Evolutionary conservation across 1,140 invertebrate species (phyloP).

Genomic region (Lithobius niger): DNA sequence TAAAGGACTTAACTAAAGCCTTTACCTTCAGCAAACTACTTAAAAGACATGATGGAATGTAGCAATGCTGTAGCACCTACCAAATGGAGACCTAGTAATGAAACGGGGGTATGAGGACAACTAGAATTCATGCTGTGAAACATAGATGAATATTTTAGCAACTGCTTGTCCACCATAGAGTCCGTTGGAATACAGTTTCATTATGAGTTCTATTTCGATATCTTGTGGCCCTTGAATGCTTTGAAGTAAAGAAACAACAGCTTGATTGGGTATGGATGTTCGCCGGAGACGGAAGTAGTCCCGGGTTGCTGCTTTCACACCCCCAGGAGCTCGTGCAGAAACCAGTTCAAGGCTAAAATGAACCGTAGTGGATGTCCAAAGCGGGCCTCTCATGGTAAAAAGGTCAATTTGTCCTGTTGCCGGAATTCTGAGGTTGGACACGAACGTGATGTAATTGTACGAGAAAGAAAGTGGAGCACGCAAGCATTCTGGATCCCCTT

Average conservation of each 20-base stretch:
- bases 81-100: background rate
- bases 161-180: slow-evolving; percentile 60
- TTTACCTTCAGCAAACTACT: background rate
- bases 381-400: slow-evolving; percentile 73
- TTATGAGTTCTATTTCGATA: slow-evolving; percentile 67
- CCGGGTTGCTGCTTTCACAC: slow-evolving; percentile 44
- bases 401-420: slow-evolving; percentile 50
- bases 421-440: slow-evolving; percentile 64
- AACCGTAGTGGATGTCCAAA: slow-evolving; percentile 47
- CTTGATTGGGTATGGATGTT: slow-evolving; percentile 44
- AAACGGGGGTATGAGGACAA: background rate
- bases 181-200: slow-evolving; percentile 62
- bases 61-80: too few relatives aligned
- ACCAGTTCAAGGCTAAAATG: slow-evolving; percentile 60
- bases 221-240: slow-evolving; percentile 73
- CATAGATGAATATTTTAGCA: slow-evolving; percentile 67
- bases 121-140: slow-evolving; percentile 69
- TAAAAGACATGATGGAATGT: too few relatives aligned
- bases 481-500: slow-evolving; percentile 52
- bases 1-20: background rate
- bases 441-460: slow-evolving; percentile 81
- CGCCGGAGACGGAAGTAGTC: slow-evolving; percentile 47
- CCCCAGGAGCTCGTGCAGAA: slow-evolving; percentile 43
- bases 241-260: slow-evolving; percentile 52
- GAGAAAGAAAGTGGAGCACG: slow-evolving; percentile 66